Evolutionary conservation across 2,113 vertebrate species (phyloP).

Genomic region (Synodontis membranacea): DNA sequence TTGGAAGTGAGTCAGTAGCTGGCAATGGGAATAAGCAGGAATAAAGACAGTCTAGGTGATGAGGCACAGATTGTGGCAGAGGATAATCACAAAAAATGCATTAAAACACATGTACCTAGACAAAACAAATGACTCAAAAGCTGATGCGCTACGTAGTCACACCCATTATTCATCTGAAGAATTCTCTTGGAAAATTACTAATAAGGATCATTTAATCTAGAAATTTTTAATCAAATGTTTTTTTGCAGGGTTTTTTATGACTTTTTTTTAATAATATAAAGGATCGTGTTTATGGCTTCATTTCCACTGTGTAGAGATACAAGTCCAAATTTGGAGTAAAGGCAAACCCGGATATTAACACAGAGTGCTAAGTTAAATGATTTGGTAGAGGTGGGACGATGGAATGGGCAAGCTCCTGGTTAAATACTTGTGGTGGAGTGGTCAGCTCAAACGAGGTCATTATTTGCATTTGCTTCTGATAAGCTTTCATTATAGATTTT

Average conservation of each 20-base stretch:
- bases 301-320: not conserved
- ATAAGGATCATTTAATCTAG: not conserved
- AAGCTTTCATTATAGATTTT: not conserved
- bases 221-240: not conserved
- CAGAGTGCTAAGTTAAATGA: not conserved
- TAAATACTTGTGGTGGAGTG: not conserved
- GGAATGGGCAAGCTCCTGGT: not conserved
- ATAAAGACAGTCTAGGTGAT: constrained; percentile 17
- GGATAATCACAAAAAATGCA: constrained; percentile 15
- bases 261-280: not conserved
- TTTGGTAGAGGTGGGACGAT: not conserved
- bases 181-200: not conserved
- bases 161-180: not conserved
- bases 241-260: not conserved
- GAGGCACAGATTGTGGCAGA: constrained; percentile 30
- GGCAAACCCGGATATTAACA: not conserved
- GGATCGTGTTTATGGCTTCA: not conserved
- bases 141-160: not conserved
- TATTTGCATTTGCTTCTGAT: not conserved
- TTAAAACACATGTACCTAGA: constrained; percentile 5
- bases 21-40: not conserved
- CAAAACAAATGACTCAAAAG: not conserved
- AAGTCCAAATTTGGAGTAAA: not conserved
- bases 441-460: not conserved
- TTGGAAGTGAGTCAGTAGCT: constrained; percentile 45